These are phyloP conservation scores for Micronycteris hirsuta DNA, from an alignment of 2,113 vertebrate genomes.

Conservation along the genomic window DNA sequence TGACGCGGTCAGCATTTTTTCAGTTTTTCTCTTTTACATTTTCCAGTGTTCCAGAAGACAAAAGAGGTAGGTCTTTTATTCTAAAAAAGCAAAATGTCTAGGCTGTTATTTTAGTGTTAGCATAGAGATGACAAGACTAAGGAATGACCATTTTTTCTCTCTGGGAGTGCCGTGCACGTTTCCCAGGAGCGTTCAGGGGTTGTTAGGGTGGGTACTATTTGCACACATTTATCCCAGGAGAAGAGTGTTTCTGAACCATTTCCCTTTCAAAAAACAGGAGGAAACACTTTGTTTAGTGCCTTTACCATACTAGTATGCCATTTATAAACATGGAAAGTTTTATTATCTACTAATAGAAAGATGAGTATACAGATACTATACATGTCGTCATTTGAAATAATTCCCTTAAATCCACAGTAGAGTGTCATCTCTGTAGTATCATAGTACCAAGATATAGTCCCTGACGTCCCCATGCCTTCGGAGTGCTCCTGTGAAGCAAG, in stretches of 20 bases:
- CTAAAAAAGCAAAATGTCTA: constrained; percentile 65
- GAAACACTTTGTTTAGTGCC: neutral
- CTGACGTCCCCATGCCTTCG: neutral
- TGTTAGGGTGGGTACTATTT: constrained; percentile 51
- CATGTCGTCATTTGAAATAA: neutral
- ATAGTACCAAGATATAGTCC: neutral
- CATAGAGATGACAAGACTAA: constrained; percentile 70
- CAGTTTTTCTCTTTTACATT: constrained; percentile 78
- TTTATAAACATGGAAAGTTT: neutral
- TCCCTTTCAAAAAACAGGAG: neutral
- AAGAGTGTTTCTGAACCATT: constrained; percentile 33
- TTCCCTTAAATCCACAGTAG: neutral
- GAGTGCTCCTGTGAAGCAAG: neutral
- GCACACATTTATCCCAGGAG: neutral
- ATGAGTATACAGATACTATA: neutral
- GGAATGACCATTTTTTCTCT: constrained; percentile 59
- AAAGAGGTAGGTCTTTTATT: constrained; percentile 77
- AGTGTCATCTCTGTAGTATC: neutral
- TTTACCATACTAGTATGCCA: neutral
- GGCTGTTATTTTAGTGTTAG: constrained; percentile 75
- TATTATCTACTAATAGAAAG: neutral
- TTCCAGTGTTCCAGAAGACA: constrained; percentile 76
- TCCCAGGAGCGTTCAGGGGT: constrained; percentile 44
- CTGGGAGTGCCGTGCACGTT: constrained; percentile 46
- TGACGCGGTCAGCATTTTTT: constrained; percentile 84